phyloP scores from a whole-genome alignment of 2,113 vertebrate genomes.

The Clupea harengus region DNA sequence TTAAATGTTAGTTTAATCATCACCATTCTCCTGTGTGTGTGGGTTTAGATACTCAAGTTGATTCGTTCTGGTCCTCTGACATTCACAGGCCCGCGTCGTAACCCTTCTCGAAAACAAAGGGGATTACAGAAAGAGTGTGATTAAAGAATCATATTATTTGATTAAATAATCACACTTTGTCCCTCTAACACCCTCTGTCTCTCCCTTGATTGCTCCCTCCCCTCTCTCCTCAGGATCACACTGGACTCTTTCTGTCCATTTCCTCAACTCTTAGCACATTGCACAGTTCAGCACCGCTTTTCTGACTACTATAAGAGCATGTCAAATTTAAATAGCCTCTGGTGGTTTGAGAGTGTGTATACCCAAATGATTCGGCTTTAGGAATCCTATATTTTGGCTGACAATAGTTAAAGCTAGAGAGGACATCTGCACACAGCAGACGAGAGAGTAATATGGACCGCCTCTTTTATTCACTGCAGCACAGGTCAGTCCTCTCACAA shows the following conservation, averaged over 20 bases:
- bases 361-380: too few relatives aligned
- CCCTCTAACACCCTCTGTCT: background rate
- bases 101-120: constrained; percentile 61
- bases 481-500: background rate
- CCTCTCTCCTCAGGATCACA: background rate
- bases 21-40: constrained; percentile 54
- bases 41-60: constrained; percentile 65
- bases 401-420: background rate
- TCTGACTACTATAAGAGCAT: background rate
- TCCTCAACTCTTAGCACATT: background rate
- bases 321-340: too few relatives aligned
- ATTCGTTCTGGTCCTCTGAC: constrained; percentile 61
- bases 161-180: background rate
- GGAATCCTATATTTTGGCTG: background rate
- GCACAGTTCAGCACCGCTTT: background rate
- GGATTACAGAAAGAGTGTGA: constrained; percentile 74
- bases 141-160: constrained; percentile 74
- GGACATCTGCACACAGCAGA: background rate
- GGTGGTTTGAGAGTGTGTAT: too few relatives aligned
- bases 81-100: constrained; percentile 59
- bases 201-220: constrained; percentile 1
- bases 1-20: constrained; percentile 67
- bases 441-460: too few relatives aligned
- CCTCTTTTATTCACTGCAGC: background rate
- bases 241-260: background rate